Percentiles rank a stretch among this genome's conserved stretches.
Evolutionary conservation across 92 coral and sea anemone species (phyloP).

Genomic region (Pocillopora meandrina): DNA sequence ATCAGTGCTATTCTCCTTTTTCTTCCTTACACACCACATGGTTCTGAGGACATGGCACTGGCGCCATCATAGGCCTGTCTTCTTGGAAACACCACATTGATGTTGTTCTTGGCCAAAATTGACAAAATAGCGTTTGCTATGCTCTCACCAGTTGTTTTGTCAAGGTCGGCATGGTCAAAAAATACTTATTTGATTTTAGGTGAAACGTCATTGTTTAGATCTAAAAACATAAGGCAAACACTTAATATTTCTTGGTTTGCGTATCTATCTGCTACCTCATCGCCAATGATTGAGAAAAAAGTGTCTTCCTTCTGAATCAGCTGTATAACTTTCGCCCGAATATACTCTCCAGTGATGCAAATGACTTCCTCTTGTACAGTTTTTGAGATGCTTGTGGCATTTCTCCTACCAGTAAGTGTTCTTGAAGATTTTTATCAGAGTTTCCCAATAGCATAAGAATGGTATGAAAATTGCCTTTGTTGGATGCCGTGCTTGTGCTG

Average conservation of each 20-base stretch:
- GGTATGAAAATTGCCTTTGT: conserved; percentile 43
- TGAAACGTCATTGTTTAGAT: conserved; percentile 27
- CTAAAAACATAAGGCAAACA: conserved; percentile 31
- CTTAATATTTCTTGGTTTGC: conserved; percentile 38
- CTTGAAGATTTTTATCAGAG: conserved; percentile 23
- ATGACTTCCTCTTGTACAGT: conserved; percentile 38
- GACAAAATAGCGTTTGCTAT: conserved; percentile 21
- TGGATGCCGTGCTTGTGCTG: conserved; percentile 26
- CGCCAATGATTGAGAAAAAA: conserved; percentile 43
- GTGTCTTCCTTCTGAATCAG: conserved; percentile 22
- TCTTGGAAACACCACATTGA: conserved; percentile 23
- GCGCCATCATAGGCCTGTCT: conserved; percentile 41
- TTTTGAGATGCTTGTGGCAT: conserved; percentile 31
- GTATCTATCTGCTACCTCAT: conserved; percentile 36
- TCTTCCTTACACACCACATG: conserved; percentile 19
- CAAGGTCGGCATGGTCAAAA: conserved; percentile 33
- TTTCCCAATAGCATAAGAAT: conserved; percentile 26
- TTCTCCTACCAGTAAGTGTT: conserved; percentile 27
- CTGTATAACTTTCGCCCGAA: conserved; percentile 34
- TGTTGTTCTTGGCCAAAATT: conserved; percentile 14
- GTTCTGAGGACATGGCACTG: conserved; percentile 18
- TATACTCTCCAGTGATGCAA: conserved; percentile 19
- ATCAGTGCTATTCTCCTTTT: conserved; percentile 11
- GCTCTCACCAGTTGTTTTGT: conserved; percentile 24
- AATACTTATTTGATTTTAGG: conserved; percentile 36